Base-by-base conservation (phyloP, 2,888 invertebrate species). In the Dynastes hyllus region DNA sequence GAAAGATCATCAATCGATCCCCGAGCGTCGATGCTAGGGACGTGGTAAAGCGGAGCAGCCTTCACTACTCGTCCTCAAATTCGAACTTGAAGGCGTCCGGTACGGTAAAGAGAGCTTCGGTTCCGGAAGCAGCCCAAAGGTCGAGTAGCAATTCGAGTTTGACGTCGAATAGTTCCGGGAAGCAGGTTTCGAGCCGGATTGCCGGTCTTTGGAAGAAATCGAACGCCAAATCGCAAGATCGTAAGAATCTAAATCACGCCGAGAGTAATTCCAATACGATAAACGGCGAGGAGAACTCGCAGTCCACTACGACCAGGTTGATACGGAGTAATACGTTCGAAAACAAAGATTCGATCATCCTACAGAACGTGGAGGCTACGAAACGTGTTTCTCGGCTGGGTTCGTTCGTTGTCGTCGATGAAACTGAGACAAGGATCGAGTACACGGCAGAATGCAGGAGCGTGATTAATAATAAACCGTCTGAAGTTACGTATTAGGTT, bases 171-270 rank as follows among this genome's bases (percentile, higher is more conserved):
- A 88, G 90, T 50, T 86, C 87, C 3, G 86, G 85, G 77, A 93
- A 93, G 88, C 93, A 94, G 81, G 92, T 94, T 0, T 93, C 94
- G 11, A 95, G 95, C 87, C 95, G 94, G 87, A 95, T 96, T 76
- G 94, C 95, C 0, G 94, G 92, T 84, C 88, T 96, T 16, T 96
- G 95, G 95, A 95, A 94, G 85, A 94, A 92, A 86, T 94, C 94
- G 0, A 94, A 95, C 84, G 93, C 94, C 86, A 27, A 89, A 89
- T 71, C 92, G 45, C 45, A 45, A 84, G 91, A 91, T 78, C 86
- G 81, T 4, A 83, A 87, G 22, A 85, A 87, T 45, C 88, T 88
- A 88, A 88, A 88, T 55, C 86, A 87, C 81, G 53, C 80, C 1
- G 78, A 81, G 63, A 29, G n/a, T 2, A 76, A 51, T 51, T 71